phyloP scores from a whole-genome alignment of 2,113 vertebrate genomes.

The Beaufortia kweichowensis region DNA sequence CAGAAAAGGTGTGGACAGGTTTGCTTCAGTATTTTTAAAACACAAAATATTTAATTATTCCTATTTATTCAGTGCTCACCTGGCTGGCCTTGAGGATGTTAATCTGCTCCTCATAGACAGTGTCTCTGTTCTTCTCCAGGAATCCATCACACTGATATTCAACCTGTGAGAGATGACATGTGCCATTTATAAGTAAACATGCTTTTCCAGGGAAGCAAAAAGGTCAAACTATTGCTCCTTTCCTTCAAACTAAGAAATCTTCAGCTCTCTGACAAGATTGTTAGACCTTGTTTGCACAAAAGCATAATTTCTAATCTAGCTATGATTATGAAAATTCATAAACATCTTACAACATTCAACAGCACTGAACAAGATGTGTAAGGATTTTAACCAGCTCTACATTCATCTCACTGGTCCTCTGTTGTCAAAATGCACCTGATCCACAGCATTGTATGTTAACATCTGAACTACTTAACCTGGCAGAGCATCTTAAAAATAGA shows the following conservation, averaged over 20 bases:
- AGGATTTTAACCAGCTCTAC: no score
- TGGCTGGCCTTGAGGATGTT: conserved; percentile 92
- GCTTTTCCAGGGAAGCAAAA: neutral
- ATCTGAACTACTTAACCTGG: no score
- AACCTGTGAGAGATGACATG: conserved; percentile 70
- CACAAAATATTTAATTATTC: neutral
- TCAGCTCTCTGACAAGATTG: no score
- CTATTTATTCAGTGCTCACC: conserved; percentile 66
- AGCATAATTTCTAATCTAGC: neutral
- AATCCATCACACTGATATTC: conserved; percentile 89
- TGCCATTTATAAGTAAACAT: neutral
- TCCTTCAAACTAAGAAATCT: neutral
- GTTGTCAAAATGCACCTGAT: neutral
- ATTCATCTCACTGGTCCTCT: neutral
- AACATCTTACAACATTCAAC: neutral
- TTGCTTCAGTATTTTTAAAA: no score
- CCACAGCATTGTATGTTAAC: no score
- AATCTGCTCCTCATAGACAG: conserved; percentile 90
- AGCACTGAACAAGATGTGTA: no score
- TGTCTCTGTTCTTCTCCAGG: conserved; percentile 91
- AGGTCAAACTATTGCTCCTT: no score
- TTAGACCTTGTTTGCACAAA: no score
- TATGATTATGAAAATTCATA: neutral
- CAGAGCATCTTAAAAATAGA: no score
- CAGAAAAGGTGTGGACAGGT: no score